Evolutionary conservation across 2,797 vertebrate genomes (phyloP).

Genomic region (Bucorvus abyssinicus): DNA sequence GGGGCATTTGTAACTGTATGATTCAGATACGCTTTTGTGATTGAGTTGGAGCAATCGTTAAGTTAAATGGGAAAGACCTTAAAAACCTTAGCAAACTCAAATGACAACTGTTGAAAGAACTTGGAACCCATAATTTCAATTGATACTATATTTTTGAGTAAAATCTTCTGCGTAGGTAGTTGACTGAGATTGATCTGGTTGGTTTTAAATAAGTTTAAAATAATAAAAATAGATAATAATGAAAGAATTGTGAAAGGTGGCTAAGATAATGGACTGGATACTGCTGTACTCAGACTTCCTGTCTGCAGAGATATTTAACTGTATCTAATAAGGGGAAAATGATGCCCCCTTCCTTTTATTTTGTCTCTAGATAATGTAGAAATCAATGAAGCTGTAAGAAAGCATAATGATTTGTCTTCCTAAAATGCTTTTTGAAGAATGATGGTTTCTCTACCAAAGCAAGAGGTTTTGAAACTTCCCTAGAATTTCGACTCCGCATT

Average conservation of each 20-base stretch:
- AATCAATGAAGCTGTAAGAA: conserved; percentile 51
- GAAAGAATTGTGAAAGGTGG: conserved; percentile 9
- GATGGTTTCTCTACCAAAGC: background rate
- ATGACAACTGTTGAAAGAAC: background rate
- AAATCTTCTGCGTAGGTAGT: background rate
- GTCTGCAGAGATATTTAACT: conserved; percentile 30
- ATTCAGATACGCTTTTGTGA: background rate
- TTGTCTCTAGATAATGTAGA: conserved; percentile 44
- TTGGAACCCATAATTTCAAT: background rate
- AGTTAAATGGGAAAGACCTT: background rate
- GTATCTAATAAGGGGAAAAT: conserved; percentile 43
- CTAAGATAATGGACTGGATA: conserved; percentile 27
- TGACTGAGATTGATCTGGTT: background rate
- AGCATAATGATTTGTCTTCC: background rate
- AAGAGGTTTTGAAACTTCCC: background rate
- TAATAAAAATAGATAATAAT: conserved; percentile 21
- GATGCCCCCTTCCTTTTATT: conserved; percentile 48
- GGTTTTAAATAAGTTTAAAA: background rate
- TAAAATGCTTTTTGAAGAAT: background rate
- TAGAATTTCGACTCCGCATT: background rate
- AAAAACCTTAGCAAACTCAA: background rate
- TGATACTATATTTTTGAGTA: background rate
- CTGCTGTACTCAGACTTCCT: conserved; percentile 48
- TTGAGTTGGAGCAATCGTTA: background rate
- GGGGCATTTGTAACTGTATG: background rate